phyloP scores from a whole-genome alignment of 2,113 vertebrate genomes.

The Anguilla rostrata region DNA sequence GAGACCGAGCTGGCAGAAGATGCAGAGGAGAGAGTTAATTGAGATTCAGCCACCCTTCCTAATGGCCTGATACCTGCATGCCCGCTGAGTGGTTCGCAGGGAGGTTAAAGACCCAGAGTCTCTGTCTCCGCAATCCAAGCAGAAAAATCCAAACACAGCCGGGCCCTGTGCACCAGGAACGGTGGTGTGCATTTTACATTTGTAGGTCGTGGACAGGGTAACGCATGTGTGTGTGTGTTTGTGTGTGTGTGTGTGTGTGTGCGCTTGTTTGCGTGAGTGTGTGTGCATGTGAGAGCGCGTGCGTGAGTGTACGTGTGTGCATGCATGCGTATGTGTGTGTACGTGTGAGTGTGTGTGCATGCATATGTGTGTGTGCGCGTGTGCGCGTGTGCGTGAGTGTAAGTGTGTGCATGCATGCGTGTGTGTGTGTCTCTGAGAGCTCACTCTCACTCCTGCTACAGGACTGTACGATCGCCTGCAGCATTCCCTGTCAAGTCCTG shows the following conservation, averaged over 20 bases:
- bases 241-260: too few species aligned
- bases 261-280: too few species aligned
- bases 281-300: too few species aligned
- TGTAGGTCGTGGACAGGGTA: background rate
- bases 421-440: background rate
- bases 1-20: background rate
- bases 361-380: conserved; percentile 12
- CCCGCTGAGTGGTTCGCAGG: background rate
- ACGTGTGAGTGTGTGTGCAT: background rate
- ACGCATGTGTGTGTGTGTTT: background rate
- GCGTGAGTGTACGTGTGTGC: too few species aligned
- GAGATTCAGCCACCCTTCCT: conserved; percentile 3
- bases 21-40: background rate
- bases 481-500: background rate
- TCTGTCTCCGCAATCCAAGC: background rate
- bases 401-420: background rate
- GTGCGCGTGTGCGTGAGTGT: too few species aligned
- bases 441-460: background rate
- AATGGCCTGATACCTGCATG: conserved; percentile 8
- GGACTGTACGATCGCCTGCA: background rate
- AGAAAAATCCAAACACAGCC: background rate
- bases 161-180: background rate
- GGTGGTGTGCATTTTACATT: background rate
- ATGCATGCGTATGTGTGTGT: too few species aligned
- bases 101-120: background rate